Conservation (phyloP, 2,797 vertebrate species). For the Hemibagrus guttatus region DNA sequence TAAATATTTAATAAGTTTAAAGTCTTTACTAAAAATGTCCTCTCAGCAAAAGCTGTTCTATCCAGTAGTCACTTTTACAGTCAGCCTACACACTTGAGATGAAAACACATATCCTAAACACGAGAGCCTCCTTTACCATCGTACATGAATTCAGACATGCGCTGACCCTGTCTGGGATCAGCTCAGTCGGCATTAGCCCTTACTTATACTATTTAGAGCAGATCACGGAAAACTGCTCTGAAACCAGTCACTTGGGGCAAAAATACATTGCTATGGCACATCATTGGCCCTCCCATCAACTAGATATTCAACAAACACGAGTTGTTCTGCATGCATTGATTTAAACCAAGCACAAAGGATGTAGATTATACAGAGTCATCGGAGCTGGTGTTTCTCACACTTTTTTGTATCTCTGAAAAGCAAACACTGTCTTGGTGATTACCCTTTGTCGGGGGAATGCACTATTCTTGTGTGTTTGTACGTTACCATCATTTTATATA, state of each 20-base stretch:
- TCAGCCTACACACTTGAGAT: conserved; percentile 33
- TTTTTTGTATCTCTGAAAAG: conserved; percentile 52
- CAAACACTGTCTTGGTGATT: conserved; percentile 13
- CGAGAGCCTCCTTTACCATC: conserved; percentile 58
- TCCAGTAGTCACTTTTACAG: conserved; percentile 38
- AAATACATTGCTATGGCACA: conserved; percentile 52
- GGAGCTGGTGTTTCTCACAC: conserved; percentile 76
- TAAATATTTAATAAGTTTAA: conserved; percentile 62
- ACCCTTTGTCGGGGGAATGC: not conserved
- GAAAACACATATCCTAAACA: conserved; percentile 22
- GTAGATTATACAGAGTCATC: conserved; percentile 71
- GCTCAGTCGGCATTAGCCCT: conserved; percentile 33
- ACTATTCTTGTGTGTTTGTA: no score
- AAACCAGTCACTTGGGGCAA: conserved; percentile 40
- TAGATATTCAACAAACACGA: conserved; percentile 68
- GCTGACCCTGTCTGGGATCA: conserved; percentile 1
- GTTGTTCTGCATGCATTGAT: conserved; percentile 76
- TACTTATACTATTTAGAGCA: conserved; percentile 31
- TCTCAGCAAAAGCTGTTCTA: conserved; percentile 45
- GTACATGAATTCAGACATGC: conserved; percentile 18
- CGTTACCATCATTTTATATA: not conserved
- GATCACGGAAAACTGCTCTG: conserved; percentile 27
- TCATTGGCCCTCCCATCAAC: conserved; percentile 52
- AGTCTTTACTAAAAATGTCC: conserved; percentile 54
- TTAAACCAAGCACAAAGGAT: conserved; percentile 74